Base-by-base conservation (phyloP, 2,113 vertebrate species). In the Alectura lathami region DNA sequence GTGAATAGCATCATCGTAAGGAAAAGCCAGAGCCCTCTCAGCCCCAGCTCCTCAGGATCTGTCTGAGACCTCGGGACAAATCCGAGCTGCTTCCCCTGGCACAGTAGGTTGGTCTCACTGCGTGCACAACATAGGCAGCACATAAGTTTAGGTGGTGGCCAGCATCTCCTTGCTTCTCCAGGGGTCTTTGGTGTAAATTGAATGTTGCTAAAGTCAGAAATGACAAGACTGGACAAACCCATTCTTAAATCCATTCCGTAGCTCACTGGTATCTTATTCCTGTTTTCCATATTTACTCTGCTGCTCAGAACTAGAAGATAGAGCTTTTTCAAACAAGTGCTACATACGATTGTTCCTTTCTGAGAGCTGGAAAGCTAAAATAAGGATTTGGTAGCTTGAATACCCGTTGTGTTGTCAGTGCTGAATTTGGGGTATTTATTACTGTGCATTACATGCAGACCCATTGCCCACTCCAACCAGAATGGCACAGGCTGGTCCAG, bases 81-180 rank as follows among this genome's bases (percentile, higher is more conserved):
- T 8, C 56, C 36, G 74, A 54, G 51, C 60, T 23, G 30, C 62
- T 45, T 38, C 30, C 23, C 29, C 45, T 53, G 3, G 20, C 36
- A 34, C 77, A 34, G 45, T 23, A 40, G 2, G 17, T 36, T 17
- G 17, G 5, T 17, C 47, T 11, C 12, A 0, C 5, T 51, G 57
- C 30, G 2, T 53, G 13, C 7, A 3, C 11, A 11, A 2, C 0
- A 0, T 20, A 22, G 30, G n/a, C 24, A 50, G 6, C 24, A 34
- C 21, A 21, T 38, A 42, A 11, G 23, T 2, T 10, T 3, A 21
- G 3, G 1, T 10, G 40, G 26, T 73, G 36, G 27, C 20, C 86
- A 82, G 4, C 38, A 51, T 1, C 60, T 40, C 62, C 8, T 21
- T 47, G 53, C 62, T 72, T 29, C 89, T 77, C 22, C 32, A 8